Conservation (phyloP, 2,888 invertebrate genomes). For the Hypolimnas misippus region DNA sequence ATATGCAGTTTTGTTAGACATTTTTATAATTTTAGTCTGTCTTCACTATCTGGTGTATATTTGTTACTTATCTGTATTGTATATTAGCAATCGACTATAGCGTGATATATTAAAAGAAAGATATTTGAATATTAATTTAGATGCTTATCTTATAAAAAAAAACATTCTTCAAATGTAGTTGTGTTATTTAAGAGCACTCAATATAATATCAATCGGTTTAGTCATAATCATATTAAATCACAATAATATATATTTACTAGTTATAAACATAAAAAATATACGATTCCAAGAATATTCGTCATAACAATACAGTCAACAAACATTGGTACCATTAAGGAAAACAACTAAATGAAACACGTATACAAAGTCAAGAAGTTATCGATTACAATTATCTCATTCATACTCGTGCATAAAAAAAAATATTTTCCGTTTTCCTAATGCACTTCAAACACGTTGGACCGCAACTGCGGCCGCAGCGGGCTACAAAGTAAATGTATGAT, state of each 20-base stretch:
- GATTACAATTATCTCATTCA: background rate
- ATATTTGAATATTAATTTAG: no score
- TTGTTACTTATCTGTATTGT: slow-evolving; percentile 26
- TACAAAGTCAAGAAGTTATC: no score
- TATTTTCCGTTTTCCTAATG: slow-evolving; percentile 4
- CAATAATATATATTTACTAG: background rate
- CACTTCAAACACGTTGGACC: slow-evolving; percentile 19
- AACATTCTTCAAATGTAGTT: no score
- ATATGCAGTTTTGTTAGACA: slow-evolving; percentile 36
- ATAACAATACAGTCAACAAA: background rate
- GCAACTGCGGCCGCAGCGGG: slow-evolving; percentile 26
- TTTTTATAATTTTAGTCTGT: slow-evolving; percentile 35
- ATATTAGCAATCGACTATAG: slow-evolving; percentile 19
- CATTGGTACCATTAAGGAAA: background rate
- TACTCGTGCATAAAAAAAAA: background rate
- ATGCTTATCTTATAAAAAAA: no score
- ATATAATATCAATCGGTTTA: background rate
- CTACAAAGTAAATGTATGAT: slow-evolving; percentile 36
- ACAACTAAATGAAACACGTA: no score
- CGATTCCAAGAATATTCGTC: background rate
- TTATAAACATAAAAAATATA: slow-evolving; percentile 6
- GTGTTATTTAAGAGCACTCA: background rate
- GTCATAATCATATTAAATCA: background rate
- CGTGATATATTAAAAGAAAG: background rate
- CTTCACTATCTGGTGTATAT: slow-evolving; percentile 25